Evolutionary conservation across 2,888 invertebrate genomes (phyloP), one percentile per base, ranked within the genome.

Genomic region (Vannuccia rotundouncinata): DNA sequence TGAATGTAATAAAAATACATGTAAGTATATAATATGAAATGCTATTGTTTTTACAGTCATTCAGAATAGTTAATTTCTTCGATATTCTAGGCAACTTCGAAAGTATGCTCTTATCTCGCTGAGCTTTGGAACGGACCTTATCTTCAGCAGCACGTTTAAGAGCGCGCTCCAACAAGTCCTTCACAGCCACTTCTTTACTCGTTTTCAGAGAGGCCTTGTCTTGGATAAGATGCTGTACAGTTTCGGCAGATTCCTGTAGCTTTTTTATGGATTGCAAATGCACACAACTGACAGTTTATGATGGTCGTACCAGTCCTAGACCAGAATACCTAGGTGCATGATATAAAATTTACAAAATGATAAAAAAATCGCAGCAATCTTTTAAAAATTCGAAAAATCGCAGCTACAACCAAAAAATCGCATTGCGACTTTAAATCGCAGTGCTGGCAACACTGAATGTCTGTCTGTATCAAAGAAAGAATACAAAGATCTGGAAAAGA

Each of bases 111-210:
- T 66, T 66, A 66, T 66, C 66, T 66, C 66, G 66, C 66, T 66
- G 66, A 66, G 66, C 66, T 66, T 66, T 66, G 22, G 25, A 66
- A 27, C 13, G 66, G 13, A 66, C 66, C 13, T 66, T 66, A 66
- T 66, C 25, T 66, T 66, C 66, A 66, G 66, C 66, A 66, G 66
- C 66, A 66, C 66, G 66, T 66, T 66, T 66, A 66, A 66, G 66
- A 66, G 66, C 66, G 13, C 17, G 66, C 66, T 66, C 66, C 66
- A 66, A 22, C 66, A 27, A 66, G 66, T 22, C 25, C 66, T 66
- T 66, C 66, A 66, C 66, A n/a, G 66, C 66, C 66, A n/a, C 66
- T 66, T 66, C 66, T 66, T 66, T 66, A 66, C 66, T 22, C 66
- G 22, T 66, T 66, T 66, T 66, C 66, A 66, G 66, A 66, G 66